Conservation (phyloP, 2,113 vertebrate species). For the Phoxinus phoxinus region DNA sequence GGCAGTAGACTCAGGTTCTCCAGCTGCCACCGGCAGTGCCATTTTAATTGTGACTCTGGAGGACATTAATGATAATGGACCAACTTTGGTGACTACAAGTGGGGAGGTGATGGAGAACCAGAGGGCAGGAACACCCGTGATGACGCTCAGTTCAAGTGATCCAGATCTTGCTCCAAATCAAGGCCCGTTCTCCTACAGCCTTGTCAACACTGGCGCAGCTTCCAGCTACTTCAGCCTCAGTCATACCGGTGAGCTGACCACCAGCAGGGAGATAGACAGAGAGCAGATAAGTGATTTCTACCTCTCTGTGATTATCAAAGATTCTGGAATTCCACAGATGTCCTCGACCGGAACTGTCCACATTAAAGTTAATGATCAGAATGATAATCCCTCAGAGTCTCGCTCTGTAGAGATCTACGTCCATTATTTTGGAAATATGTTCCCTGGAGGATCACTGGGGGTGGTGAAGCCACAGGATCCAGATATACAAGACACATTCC, state of each 20-base stretch:
- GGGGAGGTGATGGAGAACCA: conserved; percentile 96
- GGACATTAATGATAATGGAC: conserved; percentile 96
- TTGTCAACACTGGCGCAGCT: conserved; percentile 85
- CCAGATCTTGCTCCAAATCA: conserved; percentile 93
- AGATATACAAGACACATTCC: conserved; percentile 90
- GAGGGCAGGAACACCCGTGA: conserved; percentile 84
- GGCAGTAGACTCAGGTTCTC: conserved; percentile 89
- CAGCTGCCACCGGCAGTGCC: conserved; percentile 89
- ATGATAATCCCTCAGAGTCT: conserved; percentile 94
- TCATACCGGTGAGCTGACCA: conserved; percentile 84
- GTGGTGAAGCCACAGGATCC: conserved; percentile 91
- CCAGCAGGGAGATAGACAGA: conserved; percentile 91
- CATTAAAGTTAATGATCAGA: conserved; percentile 89
- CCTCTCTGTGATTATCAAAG: conserved; percentile 87
- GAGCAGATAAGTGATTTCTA: conserved; percentile 94
- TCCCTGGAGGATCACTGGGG: conserved; percentile 90
- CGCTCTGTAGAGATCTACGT: conserved; percentile 92
- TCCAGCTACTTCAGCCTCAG: conserved; percentile 91
- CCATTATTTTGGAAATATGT: conserved; percentile 90
- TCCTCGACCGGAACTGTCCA: conserved; percentile 94
- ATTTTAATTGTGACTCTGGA: conserved; percentile 89
- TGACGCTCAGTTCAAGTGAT: conserved; percentile 84
- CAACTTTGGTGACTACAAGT: conserved; percentile 79
- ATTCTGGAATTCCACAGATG: conserved; percentile 94
- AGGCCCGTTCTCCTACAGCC: conserved; percentile 90